phyloP scores from a whole-genome alignment of 2,888 invertebrate genomes.

The Zele albiditarsus region DNA sequence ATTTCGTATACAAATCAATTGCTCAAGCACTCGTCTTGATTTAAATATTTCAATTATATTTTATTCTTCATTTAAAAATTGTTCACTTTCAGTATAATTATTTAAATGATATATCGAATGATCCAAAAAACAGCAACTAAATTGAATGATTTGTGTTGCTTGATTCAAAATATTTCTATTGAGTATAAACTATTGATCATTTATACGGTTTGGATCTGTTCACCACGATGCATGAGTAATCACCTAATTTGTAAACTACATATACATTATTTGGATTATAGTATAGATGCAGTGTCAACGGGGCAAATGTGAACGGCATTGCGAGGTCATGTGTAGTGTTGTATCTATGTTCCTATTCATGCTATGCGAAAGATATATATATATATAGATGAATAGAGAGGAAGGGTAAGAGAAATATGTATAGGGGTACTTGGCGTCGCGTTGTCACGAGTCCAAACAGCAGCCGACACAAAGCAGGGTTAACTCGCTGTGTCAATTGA shows the following conservation, averaged over 20 bases:
- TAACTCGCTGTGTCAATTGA: conserved; percentile 71
- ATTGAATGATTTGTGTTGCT: too few species aligned
- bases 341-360: conserved; percentile 47
- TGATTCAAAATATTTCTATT: too few species aligned
- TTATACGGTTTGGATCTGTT: neutral
- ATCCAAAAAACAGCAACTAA: too few species aligned
- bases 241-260: conserved; percentile 54
- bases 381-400: conserved; percentile 16
- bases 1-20: too few species aligned
- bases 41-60: too few species aligned
- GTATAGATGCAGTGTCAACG: conserved; percentile 54
- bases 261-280: conserved; percentile 54
- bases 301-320: conserved; percentile 55
- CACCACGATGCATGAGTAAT: conserved; percentile 54
- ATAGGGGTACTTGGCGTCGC: conserved; percentile 44
- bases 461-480: conserved; percentile 68
- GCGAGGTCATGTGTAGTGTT: conserved; percentile 30
- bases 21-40: too few species aligned
- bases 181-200: neutral
- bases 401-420: conserved; percentile 20
- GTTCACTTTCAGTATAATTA: too few species aligned
- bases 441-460: conserved; percentile 62
- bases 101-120: too few species aligned
- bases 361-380: conserved; percentile 12
- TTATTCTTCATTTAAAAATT: too few species aligned